Base-by-base conservation (phyloP, 1,140 invertebrate genomes). In the Caenorhabditis remanei region DNA sequence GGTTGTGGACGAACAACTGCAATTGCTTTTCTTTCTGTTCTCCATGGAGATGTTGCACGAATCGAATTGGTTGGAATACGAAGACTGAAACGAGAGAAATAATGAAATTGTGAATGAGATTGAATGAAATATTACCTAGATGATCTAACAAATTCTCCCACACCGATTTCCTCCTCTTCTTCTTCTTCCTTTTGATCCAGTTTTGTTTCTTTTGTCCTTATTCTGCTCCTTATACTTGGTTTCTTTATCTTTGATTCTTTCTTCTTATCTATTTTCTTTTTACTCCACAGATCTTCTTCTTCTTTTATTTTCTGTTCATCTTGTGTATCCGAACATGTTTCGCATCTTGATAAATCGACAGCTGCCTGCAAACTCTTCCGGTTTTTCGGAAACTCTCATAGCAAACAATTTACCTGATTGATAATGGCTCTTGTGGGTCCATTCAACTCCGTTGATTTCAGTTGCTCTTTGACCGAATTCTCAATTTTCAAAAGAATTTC, bases 391-490 rank as follows among this genome's bases (percentile, higher is more conserved):
- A 79, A 21, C 65, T n/a, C 48, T 4, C 14, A 19, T n/a, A 19
- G 87, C 21, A 85, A 83, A 11, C 11, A 53, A 79, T 46, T 16
- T 82, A 91, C 90, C 65, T 90, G 87, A 85, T 92, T 91, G 19
- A 92, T 83, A 14, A 92, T 61, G 40, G 89, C 89, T 63, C 92
- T 67, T 24, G 89, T 88, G 75, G 88, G 61, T 32, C n/a, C 24
- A 50, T 89, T 85, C n/a, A 87, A 83, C 32, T 90, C 90, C 40
- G 85, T 83, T 40, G 89, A 75, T 75, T 75, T 75, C 13, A 92
- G 63, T n/a, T 91, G 56, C 21, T 92, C 89, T 43, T 90, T 83
- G 11, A 92, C 88, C 19, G 87, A 63, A 32, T 87, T 88, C 48
- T 92, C 91, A 87, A 92, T 53, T 53, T 61, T 84, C 19, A 88